Base-by-base conservation (phyloP, 2,113 vertebrate species). In the Myodes glareolus region DNA sequence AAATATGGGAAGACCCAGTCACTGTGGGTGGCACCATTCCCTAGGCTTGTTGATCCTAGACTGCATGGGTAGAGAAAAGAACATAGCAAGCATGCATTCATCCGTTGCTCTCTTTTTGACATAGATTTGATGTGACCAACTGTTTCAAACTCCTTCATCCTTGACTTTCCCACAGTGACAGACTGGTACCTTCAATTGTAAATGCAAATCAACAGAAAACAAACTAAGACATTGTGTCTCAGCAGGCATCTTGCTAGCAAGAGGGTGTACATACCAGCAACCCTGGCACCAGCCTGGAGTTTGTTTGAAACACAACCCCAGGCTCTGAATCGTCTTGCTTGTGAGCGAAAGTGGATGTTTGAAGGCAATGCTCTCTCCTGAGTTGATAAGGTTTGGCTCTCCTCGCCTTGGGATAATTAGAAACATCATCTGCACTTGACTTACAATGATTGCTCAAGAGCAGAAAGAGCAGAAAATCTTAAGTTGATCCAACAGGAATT, bases 231-330 rank as follows among this genome's bases (percentile, higher is more conserved):
- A 2, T 0, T 29, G 23, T 4, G 0, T 81, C 13, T 67, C 6
- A 61, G 67, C 3, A 0, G 3, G 63, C 65, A 33, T 68, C 12
- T 29, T 1, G 5, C 31, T 4, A 0, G 14, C 13, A 6, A 52
- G 11, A 7, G 1, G n/a, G 0, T 31, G 63, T 5, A 0, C 14
- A 16, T 36, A 3, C 1, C 0, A 14, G 36, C 39, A 73, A 7
- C n/a, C 11, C 0, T 27, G 9, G 7, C 36, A 3, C 36, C 3
- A 0, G 13, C 67, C 63, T 13, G 36, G 39, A 55, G 45, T 39
- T 36, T 21, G 3, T 6, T 19, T 25, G 86, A 67, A 47, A 52
- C 11, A 7, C 39, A 50, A 17, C 4, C 55, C 8, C 19, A 10
- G 70, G 29, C 19, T 16, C 39, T 23, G 7, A 10, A 50, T 7